Evolutionary conservation across 2,888 invertebrate species (phyloP).

Genomic region (Nipponacmea schrenckii): DNA sequence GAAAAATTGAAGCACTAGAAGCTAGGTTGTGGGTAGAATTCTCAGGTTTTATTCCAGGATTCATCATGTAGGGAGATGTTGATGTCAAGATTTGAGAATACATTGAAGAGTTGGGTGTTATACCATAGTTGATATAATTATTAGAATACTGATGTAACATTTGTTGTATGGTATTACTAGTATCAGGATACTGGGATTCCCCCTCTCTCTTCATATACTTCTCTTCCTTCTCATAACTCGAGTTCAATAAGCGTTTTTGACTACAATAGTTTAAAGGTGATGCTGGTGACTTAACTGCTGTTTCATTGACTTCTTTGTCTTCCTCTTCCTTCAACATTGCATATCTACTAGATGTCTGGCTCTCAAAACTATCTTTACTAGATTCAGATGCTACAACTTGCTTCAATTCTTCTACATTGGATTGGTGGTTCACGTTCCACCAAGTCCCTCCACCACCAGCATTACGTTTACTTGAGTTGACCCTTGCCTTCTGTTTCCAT

Average conservation of each 20-base stretch:
- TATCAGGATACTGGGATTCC: not conserved
- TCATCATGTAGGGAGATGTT: not conserved
- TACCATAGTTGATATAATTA: not conserved
- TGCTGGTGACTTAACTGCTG: not conserved
- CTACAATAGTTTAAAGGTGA: not conserved
- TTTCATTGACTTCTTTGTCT: not conserved
- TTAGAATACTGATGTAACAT: not conserved
- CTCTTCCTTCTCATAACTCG: constrained; percentile 3
- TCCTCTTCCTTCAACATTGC: not conserved
- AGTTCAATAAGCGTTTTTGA: not conserved
- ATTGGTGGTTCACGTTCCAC: not conserved
- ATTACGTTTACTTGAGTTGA: not conserved
- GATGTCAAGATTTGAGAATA: not conserved
- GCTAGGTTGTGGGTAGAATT: not conserved
- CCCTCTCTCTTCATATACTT: not conserved
- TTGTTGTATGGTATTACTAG: not conserved
- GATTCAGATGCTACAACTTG: not conserved
- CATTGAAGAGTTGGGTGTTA: not conserved
- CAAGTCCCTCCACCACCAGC: not conserved
- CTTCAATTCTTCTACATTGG: not conserved
- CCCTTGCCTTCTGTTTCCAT: constrained; percentile 26
- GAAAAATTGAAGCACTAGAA: not conserved
- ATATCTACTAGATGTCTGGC: not conserved
- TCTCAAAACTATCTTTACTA: not conserved
- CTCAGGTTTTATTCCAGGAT: not conserved